These are phyloP conservation scores for Heterodera schachtii DNA, from an alignment of 1,140 invertebrate species.

Conservation along the genomic window DNA sequence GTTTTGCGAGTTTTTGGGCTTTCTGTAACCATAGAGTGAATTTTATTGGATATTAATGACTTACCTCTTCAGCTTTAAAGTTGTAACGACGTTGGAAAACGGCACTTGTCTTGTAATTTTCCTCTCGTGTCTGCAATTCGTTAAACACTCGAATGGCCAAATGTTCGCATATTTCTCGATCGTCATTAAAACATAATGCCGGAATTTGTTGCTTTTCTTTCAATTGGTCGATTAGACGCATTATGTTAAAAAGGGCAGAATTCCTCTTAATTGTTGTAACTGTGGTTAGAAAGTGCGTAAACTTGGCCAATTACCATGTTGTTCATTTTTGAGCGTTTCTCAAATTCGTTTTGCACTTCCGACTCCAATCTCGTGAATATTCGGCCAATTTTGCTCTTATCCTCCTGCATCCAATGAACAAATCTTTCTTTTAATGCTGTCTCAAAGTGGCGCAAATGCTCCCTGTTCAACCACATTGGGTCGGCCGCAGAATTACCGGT, in stretches of 20 bases:
- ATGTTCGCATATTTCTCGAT: conserved; percentile 59
- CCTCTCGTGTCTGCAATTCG: conserved; percentile 49
- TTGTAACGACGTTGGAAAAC: conserved; percentile 60
- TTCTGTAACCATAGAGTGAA: conserved; percentile 52
- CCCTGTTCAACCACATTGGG: conserved; percentile 57
- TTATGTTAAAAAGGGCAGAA: conserved; percentile 55
- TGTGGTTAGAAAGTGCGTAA: too few relatives aligned
- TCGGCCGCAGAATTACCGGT: conserved; percentile 7
- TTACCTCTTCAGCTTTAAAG: conserved; percentile 54
- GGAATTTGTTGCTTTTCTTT: conserved; percentile 56
- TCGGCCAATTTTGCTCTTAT: conserved; percentile 55
- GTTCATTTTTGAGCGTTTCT: conserved; percentile 56
- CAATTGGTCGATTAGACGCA: conserved; percentile 58
- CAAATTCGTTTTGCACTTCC: conserved; percentile 59
- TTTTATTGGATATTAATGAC: conserved; percentile 5
- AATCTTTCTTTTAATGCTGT: conserved; percentile 58
- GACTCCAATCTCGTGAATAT: conserved; percentile 49
- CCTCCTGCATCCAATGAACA: conserved; percentile 59
- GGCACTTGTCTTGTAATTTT: conserved; percentile 46
- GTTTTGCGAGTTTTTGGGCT: conserved; percentile 55
- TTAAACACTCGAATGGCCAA: conserved; percentile 55
- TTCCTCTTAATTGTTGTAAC: conserved; percentile 37
- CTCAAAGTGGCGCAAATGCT: conserved; percentile 52
- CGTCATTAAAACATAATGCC: conserved; percentile 63
- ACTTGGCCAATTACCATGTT: conserved; percentile 53